Conservation (phyloP, 2,888 invertebrate species). For the Calameuta pallipes region DNA sequence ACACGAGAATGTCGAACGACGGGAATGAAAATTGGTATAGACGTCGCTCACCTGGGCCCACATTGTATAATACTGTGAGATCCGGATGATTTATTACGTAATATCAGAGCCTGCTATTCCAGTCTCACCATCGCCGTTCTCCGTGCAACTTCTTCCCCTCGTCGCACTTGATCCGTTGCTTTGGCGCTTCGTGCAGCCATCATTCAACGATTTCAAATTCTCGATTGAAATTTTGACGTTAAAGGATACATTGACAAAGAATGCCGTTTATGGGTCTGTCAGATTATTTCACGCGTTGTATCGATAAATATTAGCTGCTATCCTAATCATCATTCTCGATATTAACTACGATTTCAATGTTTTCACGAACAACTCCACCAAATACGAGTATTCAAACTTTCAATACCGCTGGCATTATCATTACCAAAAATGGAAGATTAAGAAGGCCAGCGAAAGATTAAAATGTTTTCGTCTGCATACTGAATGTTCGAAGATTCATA, state of each 20-base stretch:
- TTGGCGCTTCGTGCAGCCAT: slow-evolving; percentile 1
- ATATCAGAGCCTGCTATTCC: slow-evolving; percentile 43
- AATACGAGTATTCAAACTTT: no score
- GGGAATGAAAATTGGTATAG: slow-evolving; percentile 52
- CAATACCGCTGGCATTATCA: no score
- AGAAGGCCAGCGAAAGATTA: no score
- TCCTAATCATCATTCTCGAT: not conserved
- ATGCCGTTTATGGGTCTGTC: slow-evolving; percentile 9
- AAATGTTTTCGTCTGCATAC: no score
- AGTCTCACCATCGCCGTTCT: not conserved
- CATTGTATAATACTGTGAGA: slow-evolving; percentile 52
- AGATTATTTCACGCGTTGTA: slow-evolving; percentile 9
- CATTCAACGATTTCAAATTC: slow-evolving; percentile 36
- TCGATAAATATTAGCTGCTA: slow-evolving; percentile 4
- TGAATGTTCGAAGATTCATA: no score
- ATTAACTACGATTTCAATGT: not conserved
- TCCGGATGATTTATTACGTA: slow-evolving; percentile 59
- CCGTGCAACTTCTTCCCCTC: not conserved
- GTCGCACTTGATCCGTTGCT: not conserved
- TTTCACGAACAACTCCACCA: no score
- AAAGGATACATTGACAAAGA: slow-evolving; percentile 41
- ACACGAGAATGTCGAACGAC: slow-evolving; percentile 12
- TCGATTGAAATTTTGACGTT: slow-evolving; percentile 56
- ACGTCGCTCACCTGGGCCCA: slow-evolving; percentile 51
- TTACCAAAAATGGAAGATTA: no score